A percentile compares a stretch with the other conserved stretches of the same genome.
Conservation (phyloP, 2,113 vertebrate genomes). For the Cariama cristata region DNA sequence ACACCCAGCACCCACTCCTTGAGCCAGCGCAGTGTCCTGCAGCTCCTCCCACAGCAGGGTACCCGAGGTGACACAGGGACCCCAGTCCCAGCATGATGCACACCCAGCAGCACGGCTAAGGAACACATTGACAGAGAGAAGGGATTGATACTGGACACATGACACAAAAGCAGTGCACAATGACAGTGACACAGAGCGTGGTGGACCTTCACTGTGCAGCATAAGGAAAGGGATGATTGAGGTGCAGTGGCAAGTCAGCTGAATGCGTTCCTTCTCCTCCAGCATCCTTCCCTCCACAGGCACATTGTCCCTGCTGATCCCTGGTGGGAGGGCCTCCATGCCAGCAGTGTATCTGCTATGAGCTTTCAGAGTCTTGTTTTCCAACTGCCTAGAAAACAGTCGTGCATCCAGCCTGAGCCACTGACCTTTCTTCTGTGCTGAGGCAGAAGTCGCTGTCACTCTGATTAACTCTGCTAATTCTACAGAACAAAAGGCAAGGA, state of each 20-base stretch:
- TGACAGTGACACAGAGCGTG: neutral
- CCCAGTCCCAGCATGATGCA: neutral
- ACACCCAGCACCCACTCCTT: rapidly evolving
- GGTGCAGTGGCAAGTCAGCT: neutral
- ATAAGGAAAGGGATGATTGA: neutral
- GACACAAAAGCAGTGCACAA: neutral
- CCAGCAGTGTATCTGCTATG: neutral
- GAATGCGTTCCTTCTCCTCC: neutral
- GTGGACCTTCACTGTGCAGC: neutral
- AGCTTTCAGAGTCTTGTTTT: neutral
- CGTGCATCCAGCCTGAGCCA: neutral
- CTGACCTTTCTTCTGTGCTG: constrained; percentile 62
- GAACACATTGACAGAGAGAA: neutral
- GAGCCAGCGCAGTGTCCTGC: neutral
- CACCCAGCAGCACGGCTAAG: neutral
- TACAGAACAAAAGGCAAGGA: constrained; percentile 60
- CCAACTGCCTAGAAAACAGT: constrained; percentile 9
- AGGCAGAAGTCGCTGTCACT: constrained; percentile 64
- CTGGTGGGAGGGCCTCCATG: neutral
- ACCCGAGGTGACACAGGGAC: neutral
- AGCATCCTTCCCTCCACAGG: neutral
- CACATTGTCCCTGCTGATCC: neutral
- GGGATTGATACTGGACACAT: neutral
- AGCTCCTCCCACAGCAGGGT: neutral
- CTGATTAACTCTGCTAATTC: constrained; percentile 66